These are phyloP conservation scores for Puffinus mauretanicus DNA, from an alignment of 2,113 vertebrate genomes.

Conservation along the genomic window DNA sequence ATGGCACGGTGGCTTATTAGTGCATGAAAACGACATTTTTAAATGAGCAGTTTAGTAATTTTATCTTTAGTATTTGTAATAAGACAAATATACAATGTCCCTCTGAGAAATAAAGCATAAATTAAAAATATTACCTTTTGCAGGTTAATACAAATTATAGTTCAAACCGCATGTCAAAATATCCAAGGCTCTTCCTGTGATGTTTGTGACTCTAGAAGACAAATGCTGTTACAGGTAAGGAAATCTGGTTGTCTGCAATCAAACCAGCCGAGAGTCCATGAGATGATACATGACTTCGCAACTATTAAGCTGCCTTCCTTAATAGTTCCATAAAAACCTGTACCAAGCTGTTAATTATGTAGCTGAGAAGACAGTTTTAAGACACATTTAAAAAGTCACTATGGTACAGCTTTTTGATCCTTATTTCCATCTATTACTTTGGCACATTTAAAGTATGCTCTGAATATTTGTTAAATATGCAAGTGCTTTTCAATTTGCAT, in stretches of 20 bases:
- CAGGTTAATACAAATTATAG: neutral
- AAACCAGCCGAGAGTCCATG: neutral
- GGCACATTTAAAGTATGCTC: neutral
- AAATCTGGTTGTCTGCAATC: neutral
- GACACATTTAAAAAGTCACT: neutral
- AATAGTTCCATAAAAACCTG: neutral
- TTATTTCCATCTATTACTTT: neutral
- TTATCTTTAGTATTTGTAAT: neutral
- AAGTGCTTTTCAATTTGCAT: neutral
- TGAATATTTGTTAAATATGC: neutral
- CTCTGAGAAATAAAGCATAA: neutral
- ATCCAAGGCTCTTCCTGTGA: neutral
- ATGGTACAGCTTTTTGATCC: neutral
- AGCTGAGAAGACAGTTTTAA: neutral
- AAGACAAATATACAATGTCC: neutral
- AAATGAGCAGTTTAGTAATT: neutral
- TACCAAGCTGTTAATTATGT: neutral
- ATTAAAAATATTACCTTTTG: neutral
- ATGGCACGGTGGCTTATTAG: neutral
- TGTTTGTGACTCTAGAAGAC: neutral
- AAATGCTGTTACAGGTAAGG: neutral
- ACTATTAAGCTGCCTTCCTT: neutral
- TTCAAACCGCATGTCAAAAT: neutral
- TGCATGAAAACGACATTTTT: neutral
- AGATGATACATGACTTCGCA: neutral